Evolutionary conservation across 2,797 vertebrate species (phyloP), one percentile per base, ranked within the genome.

Genomic region (Sebastiscus albofasciatus): DNA sequence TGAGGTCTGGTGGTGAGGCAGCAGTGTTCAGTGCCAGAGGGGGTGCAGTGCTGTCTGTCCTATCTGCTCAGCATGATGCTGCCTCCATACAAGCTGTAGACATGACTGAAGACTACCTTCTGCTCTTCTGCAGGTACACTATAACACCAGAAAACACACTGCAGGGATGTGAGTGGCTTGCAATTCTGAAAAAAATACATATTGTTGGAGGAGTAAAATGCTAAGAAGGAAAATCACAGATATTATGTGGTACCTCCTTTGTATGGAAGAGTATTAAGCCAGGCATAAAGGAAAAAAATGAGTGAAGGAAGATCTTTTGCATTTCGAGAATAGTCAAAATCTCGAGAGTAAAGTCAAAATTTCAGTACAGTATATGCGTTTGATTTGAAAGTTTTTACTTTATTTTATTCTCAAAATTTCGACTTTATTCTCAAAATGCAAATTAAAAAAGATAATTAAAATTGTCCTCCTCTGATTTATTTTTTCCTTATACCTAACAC

Each of bases 71-170:
- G 82, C 89, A 91, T 18, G 79, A 62, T 8, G 87, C 83, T 24
- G 91, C 86, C 0, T 56, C 89, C 24, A 79, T 94, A 83, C 93
- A 91, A 73, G 93, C 90, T 66, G 93, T 95, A 86, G 94, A 93
- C 64, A 90, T 94, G 81, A 94, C 87, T 65, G 87, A 90, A 22
- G 88, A 94, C 31, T 95, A 94, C 65, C 92, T 96, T 55, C 74
- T 95, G 75, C 88, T 96, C 64, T 94, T 96, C 76, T 94, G 91
- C 93, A 94, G 93, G 93, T 94, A 92, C 77, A 1, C 7, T n/a
- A n/a, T 55, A 20, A 34, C 4, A 49, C 5, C 16, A 14, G 2
- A 69, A 18, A 18, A 65, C 22, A 31, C 59, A 5, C 13, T 39
- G 29, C 2, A 39, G n/a, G 31, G 36, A 39, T 39, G 36, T 39